These are phyloP conservation scores for Heliconius aoede DNA, from an alignment of 2,888 invertebrate species.

Conservation along the genomic window DNA sequence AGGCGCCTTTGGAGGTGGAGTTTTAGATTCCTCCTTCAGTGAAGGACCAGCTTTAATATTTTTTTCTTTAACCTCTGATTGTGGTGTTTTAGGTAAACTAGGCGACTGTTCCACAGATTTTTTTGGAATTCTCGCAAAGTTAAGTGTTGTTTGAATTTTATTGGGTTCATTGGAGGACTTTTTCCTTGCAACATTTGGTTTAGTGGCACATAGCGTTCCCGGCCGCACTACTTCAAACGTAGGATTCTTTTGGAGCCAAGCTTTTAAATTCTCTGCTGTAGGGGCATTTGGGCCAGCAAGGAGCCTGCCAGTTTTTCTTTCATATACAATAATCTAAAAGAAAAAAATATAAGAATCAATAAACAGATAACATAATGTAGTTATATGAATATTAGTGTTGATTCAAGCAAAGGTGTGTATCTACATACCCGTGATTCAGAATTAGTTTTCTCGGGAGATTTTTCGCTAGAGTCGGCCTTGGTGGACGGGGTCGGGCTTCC, in stretches of 20 bases:
- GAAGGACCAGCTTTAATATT: constrained; percentile 56
- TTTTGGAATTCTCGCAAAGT: constrained; percentile 72
- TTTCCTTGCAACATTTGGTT: constrained; percentile 66
- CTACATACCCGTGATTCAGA: constrained; percentile 71
- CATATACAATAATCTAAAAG: constrained; percentile 90
- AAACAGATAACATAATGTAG: neutral
- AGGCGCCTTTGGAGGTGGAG: constrained; percentile 52
- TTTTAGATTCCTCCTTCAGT: constrained; percentile 59
- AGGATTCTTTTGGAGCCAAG: constrained; percentile 94
- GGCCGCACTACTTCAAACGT: constrained; percentile 92
- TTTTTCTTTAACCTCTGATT: constrained; percentile 58
- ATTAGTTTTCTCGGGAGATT: constrained; percentile 64
- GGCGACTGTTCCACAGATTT: constrained; percentile 59
- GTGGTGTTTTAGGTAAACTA: constrained; percentile 49
- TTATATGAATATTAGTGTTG: neutral
- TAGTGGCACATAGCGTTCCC: constrained; percentile 80
- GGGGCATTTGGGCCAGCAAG: constrained; percentile 92
- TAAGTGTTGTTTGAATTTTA: constrained; percentile 79
- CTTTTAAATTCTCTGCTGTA: constrained; percentile 89
- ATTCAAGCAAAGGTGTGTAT: constrained; percentile 10
- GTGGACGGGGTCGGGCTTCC: constrained; percentile 56
- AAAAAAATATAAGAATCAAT: neutral
- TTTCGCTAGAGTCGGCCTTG: constrained; percentile 62
- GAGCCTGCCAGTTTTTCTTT: constrained; percentile 89
- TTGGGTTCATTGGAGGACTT: constrained; percentile 60